Percentiles rank a stretch among this genome's conserved stretches.
These are phyloP conservation scores for Dendrolimus pini DNA, from an alignment of 2,888 invertebrate species.

Conservation along the genomic window DNA sequence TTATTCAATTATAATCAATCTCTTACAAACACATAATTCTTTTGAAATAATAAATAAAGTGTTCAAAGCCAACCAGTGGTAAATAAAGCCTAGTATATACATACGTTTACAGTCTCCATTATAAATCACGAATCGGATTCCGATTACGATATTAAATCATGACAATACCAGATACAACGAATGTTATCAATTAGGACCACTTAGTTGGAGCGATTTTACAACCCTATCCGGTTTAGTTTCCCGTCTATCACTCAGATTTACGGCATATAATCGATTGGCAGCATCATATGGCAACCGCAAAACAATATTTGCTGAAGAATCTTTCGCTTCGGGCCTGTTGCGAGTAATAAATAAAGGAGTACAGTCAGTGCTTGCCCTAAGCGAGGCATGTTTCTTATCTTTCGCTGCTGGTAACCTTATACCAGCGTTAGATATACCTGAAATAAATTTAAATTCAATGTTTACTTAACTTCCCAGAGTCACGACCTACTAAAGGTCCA, in stretches of 20 bases:
- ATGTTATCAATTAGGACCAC: conserved; percentile 63
- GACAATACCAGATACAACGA: conserved; percentile 58
- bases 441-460: background rate
- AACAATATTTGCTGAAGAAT: conserved; percentile 25
- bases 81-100: conserved; percentile 29
- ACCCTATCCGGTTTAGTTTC: background rate
- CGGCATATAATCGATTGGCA: conserved; percentile 5
- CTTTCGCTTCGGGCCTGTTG: conserved; percentile 59
- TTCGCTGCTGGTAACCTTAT: conserved; percentile 54
- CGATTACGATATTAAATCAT: conserved; percentile 58
- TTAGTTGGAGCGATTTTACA: conserved; percentile 10
- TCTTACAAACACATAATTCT: background rate
- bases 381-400: conserved; percentile 61
- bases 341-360: conserved; percentile 60
- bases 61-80: conserved; percentile 7
- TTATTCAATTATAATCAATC: background rate
- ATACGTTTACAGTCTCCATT: conserved; percentile 24
- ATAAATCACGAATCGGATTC: conserved; percentile 53
- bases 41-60: background rate
- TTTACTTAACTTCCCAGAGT: conserved; percentile 6
- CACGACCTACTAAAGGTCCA: conserved; percentile 8
- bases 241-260: conserved; percentile 4
- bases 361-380: conserved; percentile 57
- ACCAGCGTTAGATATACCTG: conserved; percentile 18
- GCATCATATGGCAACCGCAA: conserved; percentile 7